phyloP scores from a whole-genome alignment of 2,113 vertebrate genomes.

The Anarhynchus alexandrinus region DNA sequence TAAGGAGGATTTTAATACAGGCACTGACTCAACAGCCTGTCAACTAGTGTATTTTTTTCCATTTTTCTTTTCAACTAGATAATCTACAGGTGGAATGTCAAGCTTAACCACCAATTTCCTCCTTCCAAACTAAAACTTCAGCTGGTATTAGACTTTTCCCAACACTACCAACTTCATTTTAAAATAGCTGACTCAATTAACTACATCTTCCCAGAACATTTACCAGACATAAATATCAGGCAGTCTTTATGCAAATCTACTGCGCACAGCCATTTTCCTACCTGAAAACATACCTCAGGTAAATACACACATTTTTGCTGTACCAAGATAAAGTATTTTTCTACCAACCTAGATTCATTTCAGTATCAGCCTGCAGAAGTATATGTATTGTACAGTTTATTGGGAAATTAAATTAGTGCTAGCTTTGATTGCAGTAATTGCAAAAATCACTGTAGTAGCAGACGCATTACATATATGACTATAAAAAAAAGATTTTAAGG shows the following conservation, averaged over 20 bases:
- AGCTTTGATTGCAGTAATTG: slow-evolving; percentile 44
- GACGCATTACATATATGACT: not conserved
- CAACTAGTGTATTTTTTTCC: not conserved
- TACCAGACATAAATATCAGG: not conserved
- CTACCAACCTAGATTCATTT: not conserved
- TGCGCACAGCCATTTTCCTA: not conserved
- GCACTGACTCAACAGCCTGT: not conserved
- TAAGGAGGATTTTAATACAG: not conserved
- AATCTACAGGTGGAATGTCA: not conserved
- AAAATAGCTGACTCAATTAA: not conserved
- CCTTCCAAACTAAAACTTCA: not conserved
- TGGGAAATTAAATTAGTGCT: slow-evolving; percentile 49
- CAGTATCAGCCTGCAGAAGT: not conserved
- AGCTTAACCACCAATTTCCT: not conserved
- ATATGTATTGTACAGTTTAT: not conserved
- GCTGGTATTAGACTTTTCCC: not conserved
- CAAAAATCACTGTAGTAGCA: slow-evolving; percentile 16
- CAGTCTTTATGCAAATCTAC: not conserved
- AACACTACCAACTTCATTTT: not conserved
- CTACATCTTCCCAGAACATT: not conserved
- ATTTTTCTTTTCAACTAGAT: not conserved
- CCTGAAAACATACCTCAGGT: not conserved
- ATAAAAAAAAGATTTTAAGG: slow-evolving; percentile 14
- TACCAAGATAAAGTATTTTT: not conserved
- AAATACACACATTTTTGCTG: not conserved